Base-by-base conservation (phyloP, 2,797 vertebrate genomes). In the Toxotes lorentzi region DNA sequence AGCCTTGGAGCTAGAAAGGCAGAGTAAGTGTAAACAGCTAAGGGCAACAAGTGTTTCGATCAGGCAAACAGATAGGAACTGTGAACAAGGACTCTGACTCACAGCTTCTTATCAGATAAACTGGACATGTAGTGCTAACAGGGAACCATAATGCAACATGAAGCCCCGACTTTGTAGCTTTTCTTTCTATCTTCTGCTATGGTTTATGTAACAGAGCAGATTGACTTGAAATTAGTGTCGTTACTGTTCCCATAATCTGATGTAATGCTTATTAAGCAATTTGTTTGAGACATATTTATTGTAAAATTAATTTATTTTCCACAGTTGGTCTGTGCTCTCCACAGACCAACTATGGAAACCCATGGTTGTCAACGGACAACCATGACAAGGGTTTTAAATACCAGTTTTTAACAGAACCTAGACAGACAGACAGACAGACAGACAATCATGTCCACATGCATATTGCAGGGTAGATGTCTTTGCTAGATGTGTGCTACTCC, bases 1-100 rank as follows among this genome's bases (percentile, higher is more conserved):
- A 91, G 76, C 84, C 81, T 87, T 67, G 65, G 78, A 82, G 88
- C 70, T 54, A 60, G 57, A 84, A 84, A 76, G 27, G 71, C 93
- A 87, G 93, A 93, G 87, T 80, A 80, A 89, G 91, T 88, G 88
- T 94, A 96, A 96, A 96, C 92, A 95, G 92, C 93, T 88, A 77
- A 86, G 77, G 87, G 93, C 92, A 88, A 68, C 82, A 93, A 89
- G 85, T 85, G 85, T 91, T 78, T 89, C 21, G 92, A 95, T 94
- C 79, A 77, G 76, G 73, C 86, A 76, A 71, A 81, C 83, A 94
- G 93, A 95, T 94, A 95, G 79, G 65, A 78, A 78, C 86, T 83
- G 82, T 68, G 86, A 95, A 95, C 89, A 86, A 81, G 83, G 80
- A 76, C 79, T 76, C 35, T 86, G 87, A 88, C 91, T 93, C 88